phyloP scores from a whole-genome alignment of 2,888 invertebrate species.

The Deilephila elpenor region DNA sequence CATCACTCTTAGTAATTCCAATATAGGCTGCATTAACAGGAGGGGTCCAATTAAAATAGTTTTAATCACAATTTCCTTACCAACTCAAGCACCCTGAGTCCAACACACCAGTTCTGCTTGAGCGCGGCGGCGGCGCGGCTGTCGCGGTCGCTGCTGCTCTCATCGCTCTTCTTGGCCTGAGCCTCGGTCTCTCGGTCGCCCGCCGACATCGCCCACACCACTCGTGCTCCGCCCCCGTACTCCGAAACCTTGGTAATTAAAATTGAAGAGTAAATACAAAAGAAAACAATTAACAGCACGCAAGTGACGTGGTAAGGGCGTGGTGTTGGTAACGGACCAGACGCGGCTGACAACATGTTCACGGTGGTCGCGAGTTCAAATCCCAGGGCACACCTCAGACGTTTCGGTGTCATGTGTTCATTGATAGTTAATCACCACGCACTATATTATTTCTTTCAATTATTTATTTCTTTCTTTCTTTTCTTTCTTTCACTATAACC shows the following conservation, averaged over 20 bases:
- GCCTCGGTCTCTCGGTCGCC: slow-evolving; percentile 85
- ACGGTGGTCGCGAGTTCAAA: no score
- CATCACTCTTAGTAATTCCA: no score
- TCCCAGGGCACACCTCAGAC: no score
- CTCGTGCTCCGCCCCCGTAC: slow-evolving; percentile 81
- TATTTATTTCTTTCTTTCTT: no score
- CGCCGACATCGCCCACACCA: slow-evolving; percentile 86
- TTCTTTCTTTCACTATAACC: no score
- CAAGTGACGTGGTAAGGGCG: no score
- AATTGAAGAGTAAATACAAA: slow-evolving; percentile 49
- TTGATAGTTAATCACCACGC: no score
- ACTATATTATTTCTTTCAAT: no score
- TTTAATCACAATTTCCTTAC: slow-evolving; percentile 68
- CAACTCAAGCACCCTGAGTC: slow-evolving; percentile 86
- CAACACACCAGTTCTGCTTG: slow-evolving; percentile 84
- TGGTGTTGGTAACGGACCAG: no score
- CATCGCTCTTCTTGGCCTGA: slow-evolving; percentile 81
- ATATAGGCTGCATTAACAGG: no score
- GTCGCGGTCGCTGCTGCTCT: slow-evolving; percentile 68
- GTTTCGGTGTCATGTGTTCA: no score
- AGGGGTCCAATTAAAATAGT: not conserved
- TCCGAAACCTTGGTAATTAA: slow-evolving; percentile 65
- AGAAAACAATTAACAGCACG: not conserved
- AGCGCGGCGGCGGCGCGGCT: slow-evolving; percentile 69
- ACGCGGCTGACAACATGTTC: no score